phyloP scores from a whole-genome alignment of 2,113 vertebrate species.

The Mobula hypostoma region DNA sequence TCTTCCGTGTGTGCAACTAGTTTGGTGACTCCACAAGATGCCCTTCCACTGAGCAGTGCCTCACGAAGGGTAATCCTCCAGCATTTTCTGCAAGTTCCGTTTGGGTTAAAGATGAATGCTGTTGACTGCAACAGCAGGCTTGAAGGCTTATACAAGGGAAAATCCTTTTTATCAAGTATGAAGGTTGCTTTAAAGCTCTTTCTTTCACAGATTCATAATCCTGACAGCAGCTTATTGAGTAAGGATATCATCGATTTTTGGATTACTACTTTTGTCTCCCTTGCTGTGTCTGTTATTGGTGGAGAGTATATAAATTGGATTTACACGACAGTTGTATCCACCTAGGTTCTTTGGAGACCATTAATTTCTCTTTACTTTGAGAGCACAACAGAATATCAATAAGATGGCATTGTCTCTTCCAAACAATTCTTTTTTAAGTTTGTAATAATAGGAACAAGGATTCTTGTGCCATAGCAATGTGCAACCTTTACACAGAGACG shows the following conservation, averaged over 20 bases:
- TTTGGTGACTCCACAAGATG: too few species aligned
- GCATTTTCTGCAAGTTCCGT: too few species aligned
- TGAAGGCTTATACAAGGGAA: neutral
- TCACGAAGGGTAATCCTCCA: too few species aligned
- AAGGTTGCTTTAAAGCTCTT: neutral
- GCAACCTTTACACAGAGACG: neutral
- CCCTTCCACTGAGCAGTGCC: too few species aligned
- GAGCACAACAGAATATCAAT: constrained; percentile 10
- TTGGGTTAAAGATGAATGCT: too few species aligned
- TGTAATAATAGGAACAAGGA: too few species aligned
- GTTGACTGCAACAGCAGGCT: too few species aligned
- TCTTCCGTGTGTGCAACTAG: too few species aligned
- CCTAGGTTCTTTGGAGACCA: neutral
- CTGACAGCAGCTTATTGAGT: neutral
- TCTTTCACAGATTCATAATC: neutral
- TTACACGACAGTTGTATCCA: neutral
- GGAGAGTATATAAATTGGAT: neutral
- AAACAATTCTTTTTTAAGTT: constrained; percentile 4
- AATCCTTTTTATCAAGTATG: neutral
- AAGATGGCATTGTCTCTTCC: neutral
- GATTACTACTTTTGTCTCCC: neutral
- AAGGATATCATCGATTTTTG: neutral
- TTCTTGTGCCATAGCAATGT: too few species aligned
- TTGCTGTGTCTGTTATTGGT: neutral
- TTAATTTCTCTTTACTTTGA: neutral